A percentile compares a stretch with the other conserved stretches of the same genome.
These are phyloP conservation scores for Drosophila sturtevanti DNA, from an alignment of 1,140 invertebrate genomes.

Conservation along the genomic window DNA sequence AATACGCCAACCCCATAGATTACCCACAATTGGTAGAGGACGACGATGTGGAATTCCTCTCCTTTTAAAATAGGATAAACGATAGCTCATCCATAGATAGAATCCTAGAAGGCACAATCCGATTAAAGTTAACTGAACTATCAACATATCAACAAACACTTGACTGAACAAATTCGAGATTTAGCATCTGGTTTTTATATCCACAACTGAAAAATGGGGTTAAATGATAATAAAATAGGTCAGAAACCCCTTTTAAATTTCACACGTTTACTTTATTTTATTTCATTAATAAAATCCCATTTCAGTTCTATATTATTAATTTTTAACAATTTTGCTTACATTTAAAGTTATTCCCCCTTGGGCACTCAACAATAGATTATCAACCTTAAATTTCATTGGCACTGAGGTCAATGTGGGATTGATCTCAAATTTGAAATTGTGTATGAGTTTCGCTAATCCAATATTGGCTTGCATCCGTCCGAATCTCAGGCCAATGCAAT, in stretches of 20 bases:
- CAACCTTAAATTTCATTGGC: constrained; percentile 33
- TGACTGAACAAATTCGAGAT: not conserved
- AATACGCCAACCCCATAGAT: constrained; percentile 38
- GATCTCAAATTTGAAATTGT: constrained; percentile 61
- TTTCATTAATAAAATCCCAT: not conserved
- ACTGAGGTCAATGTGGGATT: constrained; percentile 44
- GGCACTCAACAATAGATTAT: constrained; percentile 40
- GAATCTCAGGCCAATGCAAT: constrained; percentile 85
- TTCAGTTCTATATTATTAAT: not conserved
- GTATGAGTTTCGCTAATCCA: constrained; percentile 82
- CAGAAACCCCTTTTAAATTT: not conserved
- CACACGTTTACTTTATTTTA: not conserved
- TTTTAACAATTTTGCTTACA: constrained; percentile 39
- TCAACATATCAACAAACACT: constrained; percentile 21
- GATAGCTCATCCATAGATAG: constrained; percentile 31
- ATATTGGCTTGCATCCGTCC: constrained; percentile 86
- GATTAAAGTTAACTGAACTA: constrained; percentile 5
- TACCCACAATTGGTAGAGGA: constrained; percentile 36
- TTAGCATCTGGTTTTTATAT: not conserved
- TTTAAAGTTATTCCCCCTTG: constrained; percentile 51
- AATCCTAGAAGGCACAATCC: constrained; percentile 6
- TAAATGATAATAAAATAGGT: not conserved
- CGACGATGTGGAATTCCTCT: constrained; percentile 31
- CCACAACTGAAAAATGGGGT: not conserved
- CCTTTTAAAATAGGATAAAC: constrained; percentile 39